phyloP scores from a whole-genome alignment of 2,888 invertebrate species.

The Apantesis nais region DNA sequence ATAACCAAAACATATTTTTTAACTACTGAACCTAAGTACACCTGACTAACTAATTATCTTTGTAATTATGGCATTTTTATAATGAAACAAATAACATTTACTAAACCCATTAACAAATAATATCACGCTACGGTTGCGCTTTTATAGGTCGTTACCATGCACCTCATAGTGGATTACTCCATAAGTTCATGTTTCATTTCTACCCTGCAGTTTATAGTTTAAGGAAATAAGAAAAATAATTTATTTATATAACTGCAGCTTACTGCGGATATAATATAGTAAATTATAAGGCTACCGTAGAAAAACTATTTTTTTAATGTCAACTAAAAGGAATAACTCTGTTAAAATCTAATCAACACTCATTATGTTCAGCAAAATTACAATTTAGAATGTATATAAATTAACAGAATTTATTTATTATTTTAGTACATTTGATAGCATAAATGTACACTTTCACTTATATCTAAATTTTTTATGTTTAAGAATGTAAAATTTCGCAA shows the following conservation, averaged over 20 bases:
- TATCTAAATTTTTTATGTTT: no score
- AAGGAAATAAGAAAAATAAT: slow-evolving; percentile 9
- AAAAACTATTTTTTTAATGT: not conserved
- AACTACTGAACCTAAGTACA: not conserved
- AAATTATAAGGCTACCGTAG: not conserved
- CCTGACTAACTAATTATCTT: slow-evolving; percentile 5
- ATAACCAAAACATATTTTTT: not conserved
- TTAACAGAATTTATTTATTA: not conserved
- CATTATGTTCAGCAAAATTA: not conserved
- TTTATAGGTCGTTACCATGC: slow-evolving; percentile 43
- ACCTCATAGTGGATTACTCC: slow-evolving; percentile 19
- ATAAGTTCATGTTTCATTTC: slow-evolving; percentile 10
- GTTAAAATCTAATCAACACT: not conserved
- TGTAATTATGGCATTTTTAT: slow-evolving; percentile 3
- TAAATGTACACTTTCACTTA: no score
- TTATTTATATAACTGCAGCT: not conserved
- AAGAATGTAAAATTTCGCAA: not conserved
- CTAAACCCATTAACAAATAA: slow-evolving; percentile 30
- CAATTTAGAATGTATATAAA: not conserved
- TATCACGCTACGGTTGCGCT: slow-evolving; percentile 42
- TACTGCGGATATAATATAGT: not conserved
- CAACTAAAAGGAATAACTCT: not conserved
- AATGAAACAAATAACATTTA: slow-evolving; percentile 18
- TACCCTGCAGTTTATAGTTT: slow-evolving; percentile 2
- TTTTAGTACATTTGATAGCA: not conserved